A percentile compares a stretch with the other conserved stretches of the same genome.
Evolutionary conservation across 2,113 vertebrate species (phyloP).

Genomic region (Leiothrix lutea): DNA sequence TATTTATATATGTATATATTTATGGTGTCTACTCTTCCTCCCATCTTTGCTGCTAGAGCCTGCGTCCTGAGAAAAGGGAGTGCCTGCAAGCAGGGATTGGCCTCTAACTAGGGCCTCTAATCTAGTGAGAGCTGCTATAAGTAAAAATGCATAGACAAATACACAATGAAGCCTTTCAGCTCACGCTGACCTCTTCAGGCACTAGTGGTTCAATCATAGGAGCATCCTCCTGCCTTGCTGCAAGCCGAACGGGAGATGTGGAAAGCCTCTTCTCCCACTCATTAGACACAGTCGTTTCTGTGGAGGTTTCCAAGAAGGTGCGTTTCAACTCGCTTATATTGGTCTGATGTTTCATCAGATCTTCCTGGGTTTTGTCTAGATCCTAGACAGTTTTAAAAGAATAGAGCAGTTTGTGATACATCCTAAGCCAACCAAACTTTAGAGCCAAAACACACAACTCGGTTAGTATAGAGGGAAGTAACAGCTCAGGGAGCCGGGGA

Average conservation of each 20-base stretch:
- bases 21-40: not conserved
- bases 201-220: constrained; percentile 92
- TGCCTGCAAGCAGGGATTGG: not conserved
- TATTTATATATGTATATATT: not conserved
- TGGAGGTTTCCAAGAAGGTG: constrained; percentile 89
- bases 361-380: constrained; percentile 82
- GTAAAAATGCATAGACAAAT: not conserved
- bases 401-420: constrained; percentile 29
- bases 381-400: constrained; percentile 73
- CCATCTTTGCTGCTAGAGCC: not conserved
- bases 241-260: constrained; percentile 82
- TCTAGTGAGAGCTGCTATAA: not conserved
- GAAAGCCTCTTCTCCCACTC: constrained; percentile 94
- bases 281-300: constrained; percentile 73
- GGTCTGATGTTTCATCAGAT: constrained; percentile 89
- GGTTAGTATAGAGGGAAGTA: constrained; percentile 63
- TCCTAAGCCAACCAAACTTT: not conserved
- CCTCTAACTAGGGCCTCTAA: not conserved
- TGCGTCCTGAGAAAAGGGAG: not conserved
- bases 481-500: constrained; percentile 32
- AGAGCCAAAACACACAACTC: constrained; percentile 35
- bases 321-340: constrained; percentile 95
- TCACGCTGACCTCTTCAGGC: constrained; percentile 87
- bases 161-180: constrained; percentile 17
- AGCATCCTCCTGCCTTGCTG: constrained; percentile 80